Evolutionary conservation across 2,113 vertebrate species (phyloP), one percentile per base, ranked within the genome.

Genomic region (Caloenas nicobarica): DNA sequence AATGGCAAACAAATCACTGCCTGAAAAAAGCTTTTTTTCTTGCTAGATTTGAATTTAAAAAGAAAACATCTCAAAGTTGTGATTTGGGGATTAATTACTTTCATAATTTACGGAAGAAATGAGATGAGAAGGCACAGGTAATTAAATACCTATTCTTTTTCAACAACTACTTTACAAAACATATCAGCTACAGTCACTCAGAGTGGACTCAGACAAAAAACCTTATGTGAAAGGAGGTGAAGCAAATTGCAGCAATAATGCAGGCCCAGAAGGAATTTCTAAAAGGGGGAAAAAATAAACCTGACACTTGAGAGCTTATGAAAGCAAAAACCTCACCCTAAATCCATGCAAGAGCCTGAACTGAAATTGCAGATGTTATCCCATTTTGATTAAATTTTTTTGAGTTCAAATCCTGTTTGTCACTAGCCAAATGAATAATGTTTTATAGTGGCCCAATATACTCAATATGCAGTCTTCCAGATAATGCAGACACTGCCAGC

Each of bases 351-450:
- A 87, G 13, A 81, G n/a, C 65, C 57, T 87, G 70, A 79, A 88
- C 25, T 72, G 53, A 96, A 96, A 93, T 84, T 81, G 62, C 62
- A 83, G 66, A 42, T 34, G 83, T 81, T 86, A 86, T 89, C 57
- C 72, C 57, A 54, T 95, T 96, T 95, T 95, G 92, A 94, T 93
- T 90, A 95, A 79, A 56, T 91, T 83, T 84, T 83, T 84, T 69
- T 48, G 72, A 81, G 76, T 88, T 96, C 70, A 84, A 83, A 71
- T 84, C 48, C 58, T 81, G 65, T 97, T 97, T 94, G 92, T 91
- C 77, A 85, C 57, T 42, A 91, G 73, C 23, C 81, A 95, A 92
- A 93, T 81, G 73, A 94, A 72, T 86, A 53, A 69, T 44, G 40
- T 79, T 74, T 82, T 77, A 68, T 36, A 64, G 38, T 21, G 36